Evolutionary conservation across 2,113 vertebrate species (phyloP).

Genomic region (Sturnira hondurensis): DNA sequence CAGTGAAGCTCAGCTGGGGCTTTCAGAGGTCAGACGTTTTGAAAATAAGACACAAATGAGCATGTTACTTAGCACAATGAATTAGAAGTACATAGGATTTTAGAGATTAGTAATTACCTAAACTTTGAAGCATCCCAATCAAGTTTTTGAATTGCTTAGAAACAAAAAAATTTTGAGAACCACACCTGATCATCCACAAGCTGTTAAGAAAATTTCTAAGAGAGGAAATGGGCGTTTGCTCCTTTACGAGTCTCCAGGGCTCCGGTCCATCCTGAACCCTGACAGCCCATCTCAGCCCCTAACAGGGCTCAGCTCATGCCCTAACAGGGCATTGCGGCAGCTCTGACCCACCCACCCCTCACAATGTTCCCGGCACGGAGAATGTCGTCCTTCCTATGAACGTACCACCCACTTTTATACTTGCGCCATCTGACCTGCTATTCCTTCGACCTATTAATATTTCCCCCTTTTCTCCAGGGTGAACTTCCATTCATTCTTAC

Average conservation of each 20-base stretch:
- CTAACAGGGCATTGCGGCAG: neutral
- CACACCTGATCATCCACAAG: neutral
- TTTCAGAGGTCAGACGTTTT: neutral
- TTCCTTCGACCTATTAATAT: neutral
- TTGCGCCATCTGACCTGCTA: neutral
- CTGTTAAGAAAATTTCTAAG: neutral
- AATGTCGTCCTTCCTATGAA: neutral
- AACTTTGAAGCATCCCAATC: neutral
- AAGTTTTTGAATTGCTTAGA: conserved; percentile 16
- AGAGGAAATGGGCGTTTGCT: neutral
- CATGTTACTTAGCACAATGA: neutral
- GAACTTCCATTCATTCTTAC: neutral
- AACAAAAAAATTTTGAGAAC: conserved; percentile 1
- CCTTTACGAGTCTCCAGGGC: neutral
- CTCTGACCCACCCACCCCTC: neutral
- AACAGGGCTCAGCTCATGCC: neutral
- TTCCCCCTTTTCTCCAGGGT: neutral
- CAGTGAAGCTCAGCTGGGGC: neutral
- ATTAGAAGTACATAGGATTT: neutral
- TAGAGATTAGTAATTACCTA: neutral
- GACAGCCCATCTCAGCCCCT: neutral
- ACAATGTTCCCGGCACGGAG: neutral
- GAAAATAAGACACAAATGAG: neutral
- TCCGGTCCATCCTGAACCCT: neutral
- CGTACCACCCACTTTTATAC: neutral